Conservation (phyloP, 2,888 invertebrate genomes). For the Hemicrepidius hirtus region DNA sequence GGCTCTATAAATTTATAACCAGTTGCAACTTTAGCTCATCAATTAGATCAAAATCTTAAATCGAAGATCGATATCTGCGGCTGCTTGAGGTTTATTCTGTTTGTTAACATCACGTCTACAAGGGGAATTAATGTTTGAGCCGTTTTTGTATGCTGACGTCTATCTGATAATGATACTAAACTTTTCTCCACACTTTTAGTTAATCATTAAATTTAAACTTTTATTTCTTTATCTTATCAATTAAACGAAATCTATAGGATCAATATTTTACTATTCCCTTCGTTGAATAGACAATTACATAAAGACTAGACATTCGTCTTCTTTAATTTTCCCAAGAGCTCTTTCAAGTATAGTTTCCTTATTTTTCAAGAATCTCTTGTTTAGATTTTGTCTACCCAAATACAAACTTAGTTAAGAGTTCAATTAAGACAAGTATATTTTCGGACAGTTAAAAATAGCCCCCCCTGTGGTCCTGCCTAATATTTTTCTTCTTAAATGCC, state of each 20-base stretch:
- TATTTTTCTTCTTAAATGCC: slow-evolving; percentile 54
- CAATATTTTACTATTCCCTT: not conserved
- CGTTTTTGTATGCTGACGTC: slow-evolving; percentile 30
- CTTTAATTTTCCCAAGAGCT: too few species aligned
- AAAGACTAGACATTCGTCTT: too few species aligned
- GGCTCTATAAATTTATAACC: slow-evolving; percentile 52
- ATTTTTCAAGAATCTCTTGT: slow-evolving; percentile 12
- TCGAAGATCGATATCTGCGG: slow-evolving; percentile 66
- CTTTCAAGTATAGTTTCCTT: not conserved
- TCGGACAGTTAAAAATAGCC: slow-evolving; percentile 54
- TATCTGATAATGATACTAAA: slow-evolving; percentile 42
- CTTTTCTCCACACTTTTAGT: slow-evolving; percentile 39
- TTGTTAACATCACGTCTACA: slow-evolving; percentile 56
- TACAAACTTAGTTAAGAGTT: slow-evolving; percentile 47
- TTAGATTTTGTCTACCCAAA: slow-evolving; percentile 44
- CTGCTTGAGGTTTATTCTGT: slow-evolving; percentile 53
- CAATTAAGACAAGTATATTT: slow-evolving; percentile 51
- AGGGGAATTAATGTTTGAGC: slow-evolving; percentile 46
- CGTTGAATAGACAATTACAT: too few species aligned
- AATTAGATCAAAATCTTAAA: slow-evolving; percentile 68
- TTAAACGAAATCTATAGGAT: slow-evolving; percentile 22
- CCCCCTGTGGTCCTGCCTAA: slow-evolving; percentile 55
- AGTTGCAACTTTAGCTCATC: slow-evolving; percentile 60
- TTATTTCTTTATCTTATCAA: slow-evolving; percentile 32
- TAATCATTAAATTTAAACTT: slow-evolving; percentile 28